Evolutionary conservation across 1,140 invertebrate genomes (phyloP).

Genomic region (Brachionus paranguensis): DNA sequence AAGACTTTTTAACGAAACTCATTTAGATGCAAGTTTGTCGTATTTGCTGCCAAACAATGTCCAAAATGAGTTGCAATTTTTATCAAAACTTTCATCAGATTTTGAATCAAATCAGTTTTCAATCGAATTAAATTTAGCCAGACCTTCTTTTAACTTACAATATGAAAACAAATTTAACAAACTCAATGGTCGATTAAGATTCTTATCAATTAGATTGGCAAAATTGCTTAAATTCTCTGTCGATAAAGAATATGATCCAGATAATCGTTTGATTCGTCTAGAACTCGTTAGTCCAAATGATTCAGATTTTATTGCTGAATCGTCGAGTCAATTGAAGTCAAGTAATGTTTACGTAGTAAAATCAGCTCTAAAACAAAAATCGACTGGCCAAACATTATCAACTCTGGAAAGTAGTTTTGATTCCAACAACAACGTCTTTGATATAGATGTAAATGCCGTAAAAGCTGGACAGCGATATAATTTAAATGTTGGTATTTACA

Average conservation of each 20-base stretch:
- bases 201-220: neutral
- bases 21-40: neutral
- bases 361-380: neutral
- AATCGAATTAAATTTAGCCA: neutral
- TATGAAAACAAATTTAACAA: slow-evolving; percentile 38
- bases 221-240: slow-evolving; percentile 20
- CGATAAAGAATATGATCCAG: slow-evolving; percentile 38
- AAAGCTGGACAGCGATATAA: neutral
- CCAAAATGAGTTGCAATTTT: neutral
- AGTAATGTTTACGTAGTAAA: neutral
- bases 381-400: neutral
- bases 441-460: neutral
- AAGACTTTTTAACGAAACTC: neutral
- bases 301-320: neutral
- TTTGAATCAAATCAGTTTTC: slow-evolving; percentile 7
- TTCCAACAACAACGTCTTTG: slow-evolving; percentile 5
- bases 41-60: neutral
- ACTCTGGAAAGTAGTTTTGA: neutral
- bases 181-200: slow-evolving; percentile 3
- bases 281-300: slow-evolving; percentile 30
- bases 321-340: neutral
- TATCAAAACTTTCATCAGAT: neutral
- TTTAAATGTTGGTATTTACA: slow-evolving; percentile 2
- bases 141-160: slow-evolving; percentile 2
- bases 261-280: neutral